Percentiles rank a stretch among this genome's conserved stretches.
Evolutionary conservation across 2,888 invertebrate species (phyloP).

Genomic region (Lepidochrysops patricia): DNA sequence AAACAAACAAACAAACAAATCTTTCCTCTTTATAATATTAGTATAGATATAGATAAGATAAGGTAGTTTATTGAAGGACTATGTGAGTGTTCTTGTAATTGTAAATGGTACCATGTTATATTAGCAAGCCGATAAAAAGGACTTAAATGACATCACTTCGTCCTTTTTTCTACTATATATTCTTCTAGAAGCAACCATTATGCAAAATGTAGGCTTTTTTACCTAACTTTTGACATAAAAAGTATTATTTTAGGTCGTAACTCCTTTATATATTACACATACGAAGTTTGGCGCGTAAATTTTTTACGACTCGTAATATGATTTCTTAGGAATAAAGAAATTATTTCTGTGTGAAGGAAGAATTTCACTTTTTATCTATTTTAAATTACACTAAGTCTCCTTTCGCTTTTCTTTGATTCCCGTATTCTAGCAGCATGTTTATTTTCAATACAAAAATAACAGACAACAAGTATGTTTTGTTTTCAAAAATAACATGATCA

Average conservation of each 20-base stretch:
- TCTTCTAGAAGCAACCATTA: neutral
- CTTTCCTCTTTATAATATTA: too few relatives aligned
- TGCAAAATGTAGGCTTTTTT: neutral
- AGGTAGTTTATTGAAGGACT: too few relatives aligned
- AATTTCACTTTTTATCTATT: constrained; percentile 5
- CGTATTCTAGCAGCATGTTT: neutral
- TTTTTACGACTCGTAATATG: neutral
- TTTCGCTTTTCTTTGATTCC: neutral
- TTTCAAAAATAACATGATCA: too few relatives aligned
- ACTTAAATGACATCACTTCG: too few relatives aligned
- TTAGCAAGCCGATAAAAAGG: too few relatives aligned
- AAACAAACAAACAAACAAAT: too few relatives aligned
- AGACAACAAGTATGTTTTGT: too few relatives aligned
- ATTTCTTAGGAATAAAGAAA: constrained; percentile 1
- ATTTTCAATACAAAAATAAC: too few relatives aligned
- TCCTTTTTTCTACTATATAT: too few relatives aligned
- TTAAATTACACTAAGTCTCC: neutral
- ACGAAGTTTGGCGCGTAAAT: neutral
- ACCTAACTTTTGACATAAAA: neutral
- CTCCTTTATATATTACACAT: neutral
- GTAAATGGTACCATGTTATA: too few relatives aligned
- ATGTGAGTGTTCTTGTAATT: too few relatives aligned
- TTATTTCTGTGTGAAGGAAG: neutral
- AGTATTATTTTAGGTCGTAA: neutral
- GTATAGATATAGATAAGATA: too few relatives aligned